phyloP scores from a whole-genome alignment of 1,140 invertebrate species.

The Xylocopa sonorina region DNA sequence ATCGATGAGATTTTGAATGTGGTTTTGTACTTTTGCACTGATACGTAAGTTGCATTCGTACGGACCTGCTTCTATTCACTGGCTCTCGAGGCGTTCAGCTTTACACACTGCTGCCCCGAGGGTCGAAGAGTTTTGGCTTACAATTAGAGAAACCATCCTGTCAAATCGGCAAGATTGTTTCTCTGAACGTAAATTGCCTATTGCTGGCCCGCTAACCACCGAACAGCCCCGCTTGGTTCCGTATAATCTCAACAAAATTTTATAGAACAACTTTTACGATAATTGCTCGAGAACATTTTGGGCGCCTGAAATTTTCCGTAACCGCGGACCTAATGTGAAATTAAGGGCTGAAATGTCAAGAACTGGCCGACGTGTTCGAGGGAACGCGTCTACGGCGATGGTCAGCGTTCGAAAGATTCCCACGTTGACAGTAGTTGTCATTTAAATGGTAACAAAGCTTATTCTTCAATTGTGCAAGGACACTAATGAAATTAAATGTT shows the following conservation, averaged over 20 bases:
- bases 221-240: neutral
- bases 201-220: constrained; percentile 16
- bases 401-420: too few relatives aligned
- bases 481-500: too few relatives aligned
- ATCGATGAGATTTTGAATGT: too few relatives aligned
- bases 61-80: neutral
- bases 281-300: constrained; percentile 23
- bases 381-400: neutral
- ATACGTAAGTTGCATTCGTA: neutral
- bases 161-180: constrained; percentile 63
- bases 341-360: constrained; percentile 22
- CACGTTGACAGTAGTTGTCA: too few relatives aligned
- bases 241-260: constrained; percentile 42
- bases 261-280: constrained; percentile 50
- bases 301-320: constrained; percentile 27
- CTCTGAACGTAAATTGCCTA: constrained; percentile 60
- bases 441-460: too few relatives aligned
- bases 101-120: constrained; percentile 34
- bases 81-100: neutral
- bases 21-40: too few relatives aligned
- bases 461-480: too few relatives aligned
- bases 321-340: constrained; percentile 15
- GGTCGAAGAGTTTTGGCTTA: constrained; percentile 40
- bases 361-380: neutral
- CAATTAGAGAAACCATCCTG: constrained; percentile 59